Evolutionary conservation across 1,140 invertebrate species (phyloP).

Genomic region (Grapholita molesta): DNA sequence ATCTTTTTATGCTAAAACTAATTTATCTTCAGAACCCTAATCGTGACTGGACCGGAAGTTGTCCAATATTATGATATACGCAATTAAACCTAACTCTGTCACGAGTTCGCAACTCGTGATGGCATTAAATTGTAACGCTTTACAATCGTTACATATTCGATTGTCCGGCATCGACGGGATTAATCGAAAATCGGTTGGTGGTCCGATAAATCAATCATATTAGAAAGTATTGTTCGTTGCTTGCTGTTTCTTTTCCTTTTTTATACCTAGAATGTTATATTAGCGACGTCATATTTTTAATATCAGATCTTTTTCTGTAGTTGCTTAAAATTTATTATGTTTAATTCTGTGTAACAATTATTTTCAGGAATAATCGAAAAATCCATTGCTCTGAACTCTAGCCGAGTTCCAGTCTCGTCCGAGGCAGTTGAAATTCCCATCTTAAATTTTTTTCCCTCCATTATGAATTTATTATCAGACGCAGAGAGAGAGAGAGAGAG

Average conservation of each 20-base stretch:
- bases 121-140: constrained; percentile 7
- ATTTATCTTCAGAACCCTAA: background rate
- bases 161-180: background rate
- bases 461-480: no score
- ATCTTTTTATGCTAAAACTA: background rate
- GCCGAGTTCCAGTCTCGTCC: no score
- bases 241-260: background rate
- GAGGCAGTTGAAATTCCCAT: no score
- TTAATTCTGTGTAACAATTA: no score
- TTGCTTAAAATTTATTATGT: no score
- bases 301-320: no score
- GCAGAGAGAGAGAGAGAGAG: no score
- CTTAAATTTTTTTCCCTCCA: no score
- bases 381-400: no score
- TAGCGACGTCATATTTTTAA: background rate
- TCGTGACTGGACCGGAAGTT: background rate
- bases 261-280: background rate
- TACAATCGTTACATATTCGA: constrained; percentile 9
- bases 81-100: background rate
- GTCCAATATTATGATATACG: background rate
- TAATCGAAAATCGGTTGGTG: constrained; percentile 14
- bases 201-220: constrained; percentile 8
- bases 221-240: constrained; percentile 6
- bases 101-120: background rate
- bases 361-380: no score